phyloP scores from a whole-genome alignment of 2,113 vertebrate genomes.

The Mormyrus lacerda region DNA sequence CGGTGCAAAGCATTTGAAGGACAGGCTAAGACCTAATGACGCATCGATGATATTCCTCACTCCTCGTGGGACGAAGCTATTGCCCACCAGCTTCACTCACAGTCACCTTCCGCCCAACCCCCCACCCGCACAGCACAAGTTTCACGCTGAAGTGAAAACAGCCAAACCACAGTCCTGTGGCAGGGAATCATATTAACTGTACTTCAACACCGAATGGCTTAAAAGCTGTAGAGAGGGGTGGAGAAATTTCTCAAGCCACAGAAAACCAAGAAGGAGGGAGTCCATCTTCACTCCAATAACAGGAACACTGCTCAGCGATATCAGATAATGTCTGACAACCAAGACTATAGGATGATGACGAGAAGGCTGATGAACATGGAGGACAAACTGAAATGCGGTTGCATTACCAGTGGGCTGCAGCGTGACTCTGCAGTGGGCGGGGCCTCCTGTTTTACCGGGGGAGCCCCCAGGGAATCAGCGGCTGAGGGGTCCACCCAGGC shows the following conservation, averaged over 20 bases:
- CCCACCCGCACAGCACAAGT: not conserved
- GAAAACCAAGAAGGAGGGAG: not conserved
- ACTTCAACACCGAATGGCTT: not conserved
- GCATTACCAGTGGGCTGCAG: slow-evolving; percentile 24
- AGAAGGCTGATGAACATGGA: not conserved
- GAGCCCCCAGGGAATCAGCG: slow-evolving; percentile 19
- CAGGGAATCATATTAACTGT: not conserved
- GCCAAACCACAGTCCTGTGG: not conserved
- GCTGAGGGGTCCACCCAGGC: slow-evolving; percentile 57
- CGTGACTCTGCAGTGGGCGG: not conserved
- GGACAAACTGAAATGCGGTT: not conserved
- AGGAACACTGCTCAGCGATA: not conserved
- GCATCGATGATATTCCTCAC: not conserved
- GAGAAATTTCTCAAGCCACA: not conserved
- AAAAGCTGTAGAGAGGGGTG: not conserved
- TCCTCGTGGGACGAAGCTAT: not conserved
- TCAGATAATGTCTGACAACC: not conserved
- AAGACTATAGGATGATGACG: not conserved
- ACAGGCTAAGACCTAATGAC: not conserved
- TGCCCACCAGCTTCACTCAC: not conserved
- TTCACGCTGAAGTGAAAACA: not conserved
- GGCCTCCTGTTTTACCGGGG: slow-evolving; percentile 4
- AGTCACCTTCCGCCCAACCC: not conserved
- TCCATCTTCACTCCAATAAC: not conserved
- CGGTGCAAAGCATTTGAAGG: not conserved